phyloP scores from a whole-genome alignment of 2,113 vertebrate species.

The Rutilus rutilus region DNA sequence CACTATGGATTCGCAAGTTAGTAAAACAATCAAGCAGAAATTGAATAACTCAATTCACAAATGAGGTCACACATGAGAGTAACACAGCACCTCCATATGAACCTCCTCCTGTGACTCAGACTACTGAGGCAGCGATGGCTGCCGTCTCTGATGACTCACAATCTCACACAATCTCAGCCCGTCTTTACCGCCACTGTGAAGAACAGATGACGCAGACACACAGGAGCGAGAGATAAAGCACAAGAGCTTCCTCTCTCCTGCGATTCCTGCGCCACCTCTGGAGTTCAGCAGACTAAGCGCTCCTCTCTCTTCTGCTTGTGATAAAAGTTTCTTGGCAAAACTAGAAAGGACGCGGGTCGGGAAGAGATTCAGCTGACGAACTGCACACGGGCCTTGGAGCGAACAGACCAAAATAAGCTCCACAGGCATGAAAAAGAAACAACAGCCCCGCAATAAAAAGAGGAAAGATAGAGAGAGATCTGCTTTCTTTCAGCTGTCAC shows the following conservation, averaged over 20 bases:
- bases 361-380: slow-evolving; percentile 40
- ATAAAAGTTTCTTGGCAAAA: slow-evolving; percentile 51
- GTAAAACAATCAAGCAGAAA: background rate
- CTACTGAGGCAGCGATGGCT: background rate
- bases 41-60: too few species aligned
- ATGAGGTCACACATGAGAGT: background rate
- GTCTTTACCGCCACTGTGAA: slow-evolving; percentile 22
- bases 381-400: slow-evolving; percentile 30
- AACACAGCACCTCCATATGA: background rate
- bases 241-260: slow-evolving; percentile 13
- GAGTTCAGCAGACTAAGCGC: slow-evolving; percentile 44
- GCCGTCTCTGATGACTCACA: slow-evolving; percentile 15
- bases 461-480: slow-evolving; percentile 16
- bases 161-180: slow-evolving; percentile 11
- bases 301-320: slow-evolving; percentile 30
- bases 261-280: slow-evolving; percentile 32
- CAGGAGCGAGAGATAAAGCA: slow-evolving; percentile 11
- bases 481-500: slow-evolving; percentile 18
- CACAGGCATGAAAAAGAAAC: background rate
- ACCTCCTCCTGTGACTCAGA: slow-evolving; percentile 1
- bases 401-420: slow-evolving; percentile 46
- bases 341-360: slow-evolving; percentile 45
- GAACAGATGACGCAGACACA: slow-evolving; percentile 25
- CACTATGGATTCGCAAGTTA: background rate
- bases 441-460: slow-evolving; percentile 18